Percentiles rank a stretch among this genome's conserved stretches.
Conservation (phyloP, 2,113 vertebrate species). For the Periophthalmodon schlosseri region DNA sequence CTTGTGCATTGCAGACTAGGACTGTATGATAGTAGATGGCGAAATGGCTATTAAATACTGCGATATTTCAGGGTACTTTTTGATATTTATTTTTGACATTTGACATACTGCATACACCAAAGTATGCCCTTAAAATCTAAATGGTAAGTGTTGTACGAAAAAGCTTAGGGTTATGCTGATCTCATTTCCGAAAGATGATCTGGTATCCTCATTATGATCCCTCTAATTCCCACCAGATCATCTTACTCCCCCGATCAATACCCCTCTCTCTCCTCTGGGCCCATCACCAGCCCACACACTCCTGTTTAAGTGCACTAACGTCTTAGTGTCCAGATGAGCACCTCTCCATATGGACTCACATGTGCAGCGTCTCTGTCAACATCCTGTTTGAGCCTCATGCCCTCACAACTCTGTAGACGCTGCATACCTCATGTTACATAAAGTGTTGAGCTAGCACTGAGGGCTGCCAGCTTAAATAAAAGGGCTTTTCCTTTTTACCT, state of each 20-base stretch:
- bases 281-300: slow-evolving; percentile 35
- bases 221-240: slow-evolving; percentile 22
- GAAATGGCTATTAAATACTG: too few relatives aligned
- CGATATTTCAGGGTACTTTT: too few relatives aligned
- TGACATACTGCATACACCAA: too few relatives aligned
- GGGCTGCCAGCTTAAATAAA: not conserved
- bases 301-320: slow-evolving; percentile 36
- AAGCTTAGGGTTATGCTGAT: not conserved
- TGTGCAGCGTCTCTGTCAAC: not conserved
- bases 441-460: slow-evolving; percentile 1
- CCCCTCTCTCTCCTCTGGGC: slow-evolving; percentile 38
- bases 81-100: too few relatives aligned
- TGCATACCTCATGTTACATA: not conserved
- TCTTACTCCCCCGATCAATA: slow-evolving; percentile 53
- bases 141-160: not conserved
- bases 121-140: too few relatives aligned
- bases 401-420: not conserved
- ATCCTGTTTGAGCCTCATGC: not conserved
- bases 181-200: not conserved
- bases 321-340: not conserved
- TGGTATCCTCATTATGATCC: slow-evolving; percentile 31
- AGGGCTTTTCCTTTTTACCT: not conserved
- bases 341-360: slow-evolving; percentile 3
- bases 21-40: too few relatives aligned
- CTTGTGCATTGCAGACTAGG: not conserved